Base-by-base conservation (phyloP, 2,888 invertebrate genomes). In the Thalpophila matura region DNA sequence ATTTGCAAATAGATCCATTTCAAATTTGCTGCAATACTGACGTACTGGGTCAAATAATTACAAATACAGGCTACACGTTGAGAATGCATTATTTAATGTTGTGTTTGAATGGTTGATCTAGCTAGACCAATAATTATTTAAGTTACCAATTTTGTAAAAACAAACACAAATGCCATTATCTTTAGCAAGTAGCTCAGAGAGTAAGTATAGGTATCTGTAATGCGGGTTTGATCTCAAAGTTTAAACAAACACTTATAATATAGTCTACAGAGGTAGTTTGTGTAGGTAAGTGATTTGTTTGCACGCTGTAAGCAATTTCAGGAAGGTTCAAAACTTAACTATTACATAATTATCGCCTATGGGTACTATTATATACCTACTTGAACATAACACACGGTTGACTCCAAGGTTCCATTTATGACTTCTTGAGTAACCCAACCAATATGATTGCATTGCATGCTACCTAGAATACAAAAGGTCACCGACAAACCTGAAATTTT, bases 401-500 rank as follows among this genome's bases (percentile, higher is more conserved):
- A 22, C 38, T 51, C 38, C 22, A 54, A 59, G 59, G 45, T 54
- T 53, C 18, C 18, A 20, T 29, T 42, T 49, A 49, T 53, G 47
- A 26, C 14, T 9, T 49, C 58, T 54, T 40, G 31, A 40, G 26
- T 22, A 47, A 54, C 31, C 49, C 72, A 9, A 35, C 42, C 43
- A 51, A n/a, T 70, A 38, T 71, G 71, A 69, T 69, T 57, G 27
- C 43, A 33, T 57, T 58, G 53, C 53, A 29, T 47, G 27, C 10
- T n/a, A 45, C n/a, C 1, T 38, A 55, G 2, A 29, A 50, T 26
- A 35, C 45, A 47, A 54, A 31, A 43, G 20, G 18, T 45, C 43
- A 27, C 33, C 24, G 6, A 29, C 7, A 29, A 56, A 63, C 51
- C 38, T 37, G 18, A 27, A 18, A 20, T 53, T 56, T 37, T 6